Base-by-base conservation (phyloP, 2,797 vertebrate species). In the Thalassophryne amazonica region DNA sequence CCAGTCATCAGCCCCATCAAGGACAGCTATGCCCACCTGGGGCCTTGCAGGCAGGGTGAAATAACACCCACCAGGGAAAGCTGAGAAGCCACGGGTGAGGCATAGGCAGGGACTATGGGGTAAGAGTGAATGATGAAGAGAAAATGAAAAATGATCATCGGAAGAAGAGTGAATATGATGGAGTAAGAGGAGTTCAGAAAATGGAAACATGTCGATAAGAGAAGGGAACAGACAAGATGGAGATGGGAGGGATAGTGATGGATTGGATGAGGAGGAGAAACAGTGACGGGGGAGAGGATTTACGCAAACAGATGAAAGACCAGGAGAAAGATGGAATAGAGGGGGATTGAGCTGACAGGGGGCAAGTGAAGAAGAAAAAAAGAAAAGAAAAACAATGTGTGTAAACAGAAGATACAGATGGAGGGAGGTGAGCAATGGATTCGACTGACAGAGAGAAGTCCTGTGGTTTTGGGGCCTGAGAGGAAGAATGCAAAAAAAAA, bases 141-240 rank as follows among this genome's bases (percentile, higher is more conserved):
- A 66, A 64, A 81, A 67, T 78, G 77, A 86, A 81, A 85, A 83
- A 86, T 81, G 59, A 55, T 58, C 74, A 73, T 62, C 36, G 70
- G 75, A 82, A 65, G 52, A 70, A 69, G 80, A 73, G 77, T 77
- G 85, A 87, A 86, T 86, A 81, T 88, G 88, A 89, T 85, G 85
- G 84, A 90, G 85, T 30, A 79, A 77, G 81, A 78, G 78, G 84
- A 75, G 81, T 83, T 85, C 78, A 76, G 86, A 88, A 87, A 89
- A 88, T 90, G 88, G 88, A 90, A 89, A 89, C 84, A 86, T 88
- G 86, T 89, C 87, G 80, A 90, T 89, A 88, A 86, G 80, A 83
- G 79, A 72, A 63, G 62, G 25, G 72, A 86, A 77, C 58, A 76
- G 85, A 86, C 70, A 67, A 84, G 85, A 84, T 86, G 80, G 83